Base-by-base conservation (phyloP, 2,797 vertebrate genomes). In the Sebastiscus albofasciatus region DNA sequence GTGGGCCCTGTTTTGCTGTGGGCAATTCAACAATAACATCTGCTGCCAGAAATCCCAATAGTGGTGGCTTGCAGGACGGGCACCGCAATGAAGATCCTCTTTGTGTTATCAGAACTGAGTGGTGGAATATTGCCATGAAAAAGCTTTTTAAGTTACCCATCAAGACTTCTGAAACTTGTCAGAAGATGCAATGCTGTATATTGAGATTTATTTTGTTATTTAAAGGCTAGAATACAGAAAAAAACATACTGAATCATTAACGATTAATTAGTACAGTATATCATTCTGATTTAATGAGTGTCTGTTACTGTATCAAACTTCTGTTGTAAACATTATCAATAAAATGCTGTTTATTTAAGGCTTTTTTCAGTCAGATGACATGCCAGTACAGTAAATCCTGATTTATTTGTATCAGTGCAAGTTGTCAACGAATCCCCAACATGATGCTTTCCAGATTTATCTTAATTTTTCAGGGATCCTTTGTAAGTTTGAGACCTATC, bases 401-500 rank as follows among this genome's bases (percentile, higher is more conserved):
- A 78, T 71, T 74, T 39, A 78, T 73, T 79, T 82, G 11, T 20
- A 83, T 68, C 6, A 27, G 33, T 33, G 59, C 18, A 84, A 46
- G 33, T 58, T 76, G 66, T 60, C 20, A 67, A 65, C 64, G 18
- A 71, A 60, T 80, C 72, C 56, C 34, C 6, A 80, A 67, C 77
- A 79, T 20, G 58, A 55, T 75, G 61, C 36, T 79, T 86, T 54
- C 66, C 46, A 79, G 64, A 85, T 61, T 64, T 54, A 59, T 82
- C 70, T 84, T 72, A 46, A 86, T 91, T 83, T 87, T 78, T 77
- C 68, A 59, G 39, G 56, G 60, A 79, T 82, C 65, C 76, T 84
- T 70, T 92, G 49, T 67, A 82, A 91, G 60, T 94, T 91, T 93
- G 85, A 90, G 83, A 84, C 75, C 87, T 84, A 89, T 92, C 89